Base-by-base conservation (phyloP, 2,113 vertebrate genomes). In the Gobiocypris rarus region DNA sequence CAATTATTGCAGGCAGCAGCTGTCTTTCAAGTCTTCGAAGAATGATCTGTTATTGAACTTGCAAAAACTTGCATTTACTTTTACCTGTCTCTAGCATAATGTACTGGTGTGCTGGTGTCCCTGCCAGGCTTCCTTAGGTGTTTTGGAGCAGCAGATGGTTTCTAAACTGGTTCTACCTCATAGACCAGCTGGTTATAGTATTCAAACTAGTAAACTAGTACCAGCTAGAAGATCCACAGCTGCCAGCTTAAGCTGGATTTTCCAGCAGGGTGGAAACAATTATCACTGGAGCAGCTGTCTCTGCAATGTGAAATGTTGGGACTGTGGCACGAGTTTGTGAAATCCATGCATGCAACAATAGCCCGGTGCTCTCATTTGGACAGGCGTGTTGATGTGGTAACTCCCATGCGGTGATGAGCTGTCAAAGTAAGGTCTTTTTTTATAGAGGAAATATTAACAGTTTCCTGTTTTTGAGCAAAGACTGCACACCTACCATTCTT, bases 401-500 rank as follows among this genome's bases (percentile, higher is more conserved):
- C 75, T 58, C 14, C n/a, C 63, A 9, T 38, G 41, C 43, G 4
- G 48, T 45, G 15, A 70, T 34, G 48, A 70, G 43, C 34, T 41
- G 75, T 83, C 82, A 70, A 43, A 82, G 41, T 76, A 52, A 79
- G 67, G 34, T 4, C 45, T 3, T 41, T 75, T 54, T 70, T 80
- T 81, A 54, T 73, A 84, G 82, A 89, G 90, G 90, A 92, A 92
- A 91, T 86, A 84, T 91, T 86, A 84, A 28, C 17, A 83, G 83
- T 89, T 91, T 93, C 90, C 91, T 93, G 90, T 92, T 93, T 86
- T 88, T 85, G 83, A 41, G 67, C 34, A 41, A 77, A 43, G 11
- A 9, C 81, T 71, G 59, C 41, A 63, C 67, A 70, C 50, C 58
- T 67, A 76, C 71, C 59, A 88, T 75, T 87, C 75, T 79, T 61